Base-by-base conservation (phyloP, 2,113 vertebrate genomes). In the Phodopus roborovskii region DNA sequence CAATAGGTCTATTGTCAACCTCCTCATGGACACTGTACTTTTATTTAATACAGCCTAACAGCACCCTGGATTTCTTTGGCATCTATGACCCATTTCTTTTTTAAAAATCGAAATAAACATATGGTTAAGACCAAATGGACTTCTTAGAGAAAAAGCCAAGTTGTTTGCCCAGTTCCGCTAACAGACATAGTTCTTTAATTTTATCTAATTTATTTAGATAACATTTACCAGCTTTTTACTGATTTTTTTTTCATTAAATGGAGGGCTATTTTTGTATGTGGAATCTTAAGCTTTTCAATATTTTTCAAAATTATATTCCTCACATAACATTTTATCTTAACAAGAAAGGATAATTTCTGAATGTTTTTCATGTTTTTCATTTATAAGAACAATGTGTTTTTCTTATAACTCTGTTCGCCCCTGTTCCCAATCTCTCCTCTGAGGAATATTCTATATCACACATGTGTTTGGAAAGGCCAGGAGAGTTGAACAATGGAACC, bases 331-430 rank as follows among this genome's bases (percentile, higher is more conserved):
- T 90, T 90, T 92, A 92, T 68, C 7, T 75, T 94, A 50, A 77
- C 70, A 4, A n/a, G 88, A 71, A 96, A 90, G 36, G 39, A 77
- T 7, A 94, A 56, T 42, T 95, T 97, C 42, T 78, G 1, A 0
- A 58, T 86, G 26, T 5, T 13, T n/a, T n/a, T n/a, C n/a, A n/a
- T n/a, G n/a, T n/a, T n/a, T 45, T 70, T 28, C 64, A 7, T 96
- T 92, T 95, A 93, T 93, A 66, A 90, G 88, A 92, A 10, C 74
- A 91, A 58, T 74, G 68, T 83, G 68, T 82, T 94, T 97, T 96
- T 92, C 10, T 22, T n/a, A 17, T 22, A 0, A 5, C 89, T 68
- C 36, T 5, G 4, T 78, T 88, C 87, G 92, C n/a, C n/a, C 73
- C 1, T 77, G 95, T 97, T 94, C 75, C 94, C 78, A 87, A 94